Evolutionary conservation across 2,797 vertebrate genomes (phyloP), one percentile per base, ranked within the genome.

Genomic region (Sebastes glaucus): DNA sequence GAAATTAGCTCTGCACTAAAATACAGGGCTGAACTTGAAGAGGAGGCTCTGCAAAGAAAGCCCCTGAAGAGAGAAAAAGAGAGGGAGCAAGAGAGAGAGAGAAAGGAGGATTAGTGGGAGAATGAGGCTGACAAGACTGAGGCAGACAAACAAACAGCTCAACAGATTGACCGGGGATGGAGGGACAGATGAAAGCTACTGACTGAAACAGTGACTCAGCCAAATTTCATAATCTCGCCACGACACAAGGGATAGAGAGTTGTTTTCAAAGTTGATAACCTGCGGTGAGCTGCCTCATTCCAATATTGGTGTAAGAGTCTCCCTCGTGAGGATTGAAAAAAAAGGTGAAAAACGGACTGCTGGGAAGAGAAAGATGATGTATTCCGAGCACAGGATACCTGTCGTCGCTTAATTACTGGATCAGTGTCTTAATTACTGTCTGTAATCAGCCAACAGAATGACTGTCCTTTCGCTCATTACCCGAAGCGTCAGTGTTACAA

Each of bases 361-460:
- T 59, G 62, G 33, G 52, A 42, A 60, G 32, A 52, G 74, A 84
- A 62, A 82, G 53, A 85, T 82, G 62, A 86, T 82, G 68, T 67
- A 85, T 91, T 89, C 77, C 1, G 32, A 70, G 78, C 80, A 77
- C 86, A 86, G 32, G 68, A 85, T 89, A 93, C 90, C 92, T 92
- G 87, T 64, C 32, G 77, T 74, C 49, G 11, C 81, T 84, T 93
- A 91, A 94, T 94, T 94, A 87, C 73, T 82, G 85, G 76, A 91
- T 95, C 85, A 88, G 85, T 90, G 89, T 91, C 88, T 92, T 93
- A 93, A 95, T 94, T 94, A 92, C 86, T 27, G 85, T 76, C 87
- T 89, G 88, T 86, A 91, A 93, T 93, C 90, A 93, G 80, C 52
- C 85, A 74, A 77, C 74, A 88, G 83, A 89, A 90, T 77, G 81